phyloP scores from a whole-genome alignment of 2,113 vertebrate species.

The Podarcis muralis region DNA sequence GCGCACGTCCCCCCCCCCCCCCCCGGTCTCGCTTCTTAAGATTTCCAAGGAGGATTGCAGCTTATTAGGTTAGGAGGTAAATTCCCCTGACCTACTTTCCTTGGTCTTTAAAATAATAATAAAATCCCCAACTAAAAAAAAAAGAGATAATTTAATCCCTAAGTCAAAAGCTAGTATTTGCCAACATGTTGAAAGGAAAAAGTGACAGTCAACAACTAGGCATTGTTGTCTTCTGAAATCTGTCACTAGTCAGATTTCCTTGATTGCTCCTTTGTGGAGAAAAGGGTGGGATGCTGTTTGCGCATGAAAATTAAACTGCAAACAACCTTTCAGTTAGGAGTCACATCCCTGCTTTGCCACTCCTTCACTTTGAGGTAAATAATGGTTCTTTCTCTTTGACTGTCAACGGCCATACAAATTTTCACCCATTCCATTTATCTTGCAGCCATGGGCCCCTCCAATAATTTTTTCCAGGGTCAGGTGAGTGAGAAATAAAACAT shows the following conservation, averaged over 20 bases:
- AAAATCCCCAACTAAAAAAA: slow-evolving; percentile 5
- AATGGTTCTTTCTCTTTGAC: background rate
- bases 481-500: too few relatives aligned
- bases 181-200: background rate
- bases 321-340: background rate
- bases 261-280: background rate
- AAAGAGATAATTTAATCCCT: slow-evolving; percentile 18
- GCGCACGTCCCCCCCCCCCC: too few relatives aligned
- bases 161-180: slow-evolving; percentile 7
- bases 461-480: too few relatives aligned
- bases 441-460: too few relatives aligned
- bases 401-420: background rate
- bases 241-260: background rate
- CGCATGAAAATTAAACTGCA: slow-evolving; percentile 12
- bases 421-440: background rate
- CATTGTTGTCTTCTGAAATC: background rate
- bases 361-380: background rate
- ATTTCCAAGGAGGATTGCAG: slow-evolving; percentile 16
- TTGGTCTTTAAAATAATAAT: slow-evolving; percentile 24
- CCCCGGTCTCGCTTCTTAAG: background rate
- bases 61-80: slow-evolving; percentile 32
- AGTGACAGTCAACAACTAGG: background rate
- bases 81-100: slow-evolving; percentile 32
- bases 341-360: background rate
- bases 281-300: background rate